These are phyloP conservation scores for Xestia rhomboidea DNA, from an alignment of 2,888 invertebrate species.

Conservation along the genomic window DNA sequence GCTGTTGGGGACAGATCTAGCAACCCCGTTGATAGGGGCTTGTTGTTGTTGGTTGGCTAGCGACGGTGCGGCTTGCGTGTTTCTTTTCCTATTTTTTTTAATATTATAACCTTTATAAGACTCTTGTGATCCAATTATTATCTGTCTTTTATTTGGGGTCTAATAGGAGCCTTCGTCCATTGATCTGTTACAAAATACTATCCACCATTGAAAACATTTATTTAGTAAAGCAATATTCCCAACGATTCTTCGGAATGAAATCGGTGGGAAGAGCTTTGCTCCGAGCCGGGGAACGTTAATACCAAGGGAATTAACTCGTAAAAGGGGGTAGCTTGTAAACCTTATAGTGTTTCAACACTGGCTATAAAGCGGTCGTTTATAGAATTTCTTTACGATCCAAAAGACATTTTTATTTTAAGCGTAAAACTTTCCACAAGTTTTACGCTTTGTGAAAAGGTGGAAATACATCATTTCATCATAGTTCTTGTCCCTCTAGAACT, in stretches of 20 bases:
- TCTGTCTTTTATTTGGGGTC: no score
- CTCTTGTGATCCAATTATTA: no score
- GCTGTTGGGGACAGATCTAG: no score
- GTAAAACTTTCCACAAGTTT: no score
- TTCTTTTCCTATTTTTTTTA: no score
- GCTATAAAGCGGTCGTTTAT: slow-evolving; percentile 58
- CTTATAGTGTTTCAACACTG: slow-evolving; percentile 50
- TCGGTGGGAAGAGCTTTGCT: slow-evolving; percentile 19
- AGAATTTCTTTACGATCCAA: slow-evolving; percentile 61
- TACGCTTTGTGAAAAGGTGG: background rate
- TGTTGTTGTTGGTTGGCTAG: no score
- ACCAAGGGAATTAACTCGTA: slow-evolving; percentile 61
- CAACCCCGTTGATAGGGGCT: no score
- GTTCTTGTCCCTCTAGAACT: background rate
- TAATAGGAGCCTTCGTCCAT: background rate
- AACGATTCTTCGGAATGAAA: slow-evolving; percentile 9
- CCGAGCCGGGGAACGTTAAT: slow-evolving; percentile 40
- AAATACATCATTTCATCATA: background rate
- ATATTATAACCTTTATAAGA: no score
- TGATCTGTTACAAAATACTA: background rate
- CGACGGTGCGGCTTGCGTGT: no score
- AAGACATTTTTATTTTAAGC: slow-evolving; percentile 56
- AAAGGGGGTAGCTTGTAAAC: slow-evolving; percentile 49
- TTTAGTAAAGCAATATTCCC: slow-evolving; percentile 19
- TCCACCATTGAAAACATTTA: slow-evolving; percentile 15